phyloP scores from a whole-genome alignment of 2,888 invertebrate genomes.

The Pseudococcus viburni region DNA sequence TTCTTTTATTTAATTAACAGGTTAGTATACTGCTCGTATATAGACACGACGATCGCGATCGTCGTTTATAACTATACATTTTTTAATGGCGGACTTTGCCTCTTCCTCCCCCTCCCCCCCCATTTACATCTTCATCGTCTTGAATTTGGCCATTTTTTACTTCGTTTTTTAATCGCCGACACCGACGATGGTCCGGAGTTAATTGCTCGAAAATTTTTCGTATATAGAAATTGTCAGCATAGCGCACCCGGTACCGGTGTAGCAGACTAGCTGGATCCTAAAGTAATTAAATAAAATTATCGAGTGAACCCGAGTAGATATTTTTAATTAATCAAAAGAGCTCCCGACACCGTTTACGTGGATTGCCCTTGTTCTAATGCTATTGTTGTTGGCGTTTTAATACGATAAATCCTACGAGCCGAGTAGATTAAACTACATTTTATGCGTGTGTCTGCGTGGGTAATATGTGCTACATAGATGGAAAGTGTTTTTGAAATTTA shows the following conservation, averaged over 20 bases:
- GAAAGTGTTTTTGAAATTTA: constrained; percentile 14
- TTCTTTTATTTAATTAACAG: constrained; percentile 94
- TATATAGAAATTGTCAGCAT: constrained; percentile 15
- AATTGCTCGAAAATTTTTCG: constrained; percentile 43
- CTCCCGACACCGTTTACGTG: not conserved
- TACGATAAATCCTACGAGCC: not conserved
- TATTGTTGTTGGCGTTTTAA: not conserved
- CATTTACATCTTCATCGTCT: not conserved
- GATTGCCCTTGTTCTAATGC: not conserved
- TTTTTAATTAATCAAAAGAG: constrained; percentile 22
- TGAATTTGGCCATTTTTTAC: constrained; percentile 23
- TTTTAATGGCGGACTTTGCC: constrained; percentile 16
- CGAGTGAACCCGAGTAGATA: constrained; percentile 14
- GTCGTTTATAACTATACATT: not conserved
- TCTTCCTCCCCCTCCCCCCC: too few species aligned
- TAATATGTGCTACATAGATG: not conserved
- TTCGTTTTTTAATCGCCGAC: constrained; percentile 18
- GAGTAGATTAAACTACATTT: not conserved
- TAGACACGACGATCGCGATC: constrained; percentile 3
- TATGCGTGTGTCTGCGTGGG: not conserved
- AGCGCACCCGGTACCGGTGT: not conserved
- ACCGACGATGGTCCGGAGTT: not conserved
- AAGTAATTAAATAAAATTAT: constrained; percentile 41
- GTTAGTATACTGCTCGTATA: constrained; percentile 71
- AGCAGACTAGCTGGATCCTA: not conserved